These are phyloP conservation scores for Craterocephalus amniculus DNA, from an alignment of 2,797 vertebrate species.

Conservation along the genomic window DNA sequence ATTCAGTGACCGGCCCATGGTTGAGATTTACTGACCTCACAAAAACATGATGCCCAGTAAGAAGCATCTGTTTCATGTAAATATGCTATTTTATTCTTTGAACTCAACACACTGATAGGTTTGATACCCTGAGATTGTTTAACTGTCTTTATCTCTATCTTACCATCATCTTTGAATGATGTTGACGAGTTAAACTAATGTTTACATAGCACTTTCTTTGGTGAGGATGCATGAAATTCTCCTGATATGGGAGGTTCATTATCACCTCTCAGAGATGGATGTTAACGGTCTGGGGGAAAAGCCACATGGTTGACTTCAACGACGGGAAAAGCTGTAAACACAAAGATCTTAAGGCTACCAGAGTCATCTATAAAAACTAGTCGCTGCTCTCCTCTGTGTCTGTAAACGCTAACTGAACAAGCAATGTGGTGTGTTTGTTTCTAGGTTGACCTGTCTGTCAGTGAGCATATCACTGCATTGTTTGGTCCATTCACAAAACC, in stretches of 20 bases:
- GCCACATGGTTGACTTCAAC: conserved; percentile 6
- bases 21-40: conserved; percentile 12
- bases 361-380: background rate
- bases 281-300: conserved; percentile 33
- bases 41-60: background rate
- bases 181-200: background rate
- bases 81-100: background rate
- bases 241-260: conserved; percentile 34
- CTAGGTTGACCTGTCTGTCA: conserved; percentile 38
- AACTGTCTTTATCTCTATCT: background rate
- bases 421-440: conserved; percentile 11
- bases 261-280: conserved; percentile 38
- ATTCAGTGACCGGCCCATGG: background rate
- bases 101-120: background rate
- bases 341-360: background rate
- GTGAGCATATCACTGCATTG: conserved; percentile 53
- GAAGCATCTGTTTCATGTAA: background rate
- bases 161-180: background rate
- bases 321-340: conserved; percentile 17
- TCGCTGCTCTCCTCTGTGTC: background rate
- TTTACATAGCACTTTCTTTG: background rate
- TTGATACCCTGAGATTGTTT: background rate
- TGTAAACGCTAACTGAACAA: conserved; percentile 31
- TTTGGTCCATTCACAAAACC: conserved; percentile 57
- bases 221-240: conserved; percentile 23